Evolutionary conservation across 1,140 invertebrate species (phyloP).

Genomic region (Doryteuthis pealeii): DNA sequence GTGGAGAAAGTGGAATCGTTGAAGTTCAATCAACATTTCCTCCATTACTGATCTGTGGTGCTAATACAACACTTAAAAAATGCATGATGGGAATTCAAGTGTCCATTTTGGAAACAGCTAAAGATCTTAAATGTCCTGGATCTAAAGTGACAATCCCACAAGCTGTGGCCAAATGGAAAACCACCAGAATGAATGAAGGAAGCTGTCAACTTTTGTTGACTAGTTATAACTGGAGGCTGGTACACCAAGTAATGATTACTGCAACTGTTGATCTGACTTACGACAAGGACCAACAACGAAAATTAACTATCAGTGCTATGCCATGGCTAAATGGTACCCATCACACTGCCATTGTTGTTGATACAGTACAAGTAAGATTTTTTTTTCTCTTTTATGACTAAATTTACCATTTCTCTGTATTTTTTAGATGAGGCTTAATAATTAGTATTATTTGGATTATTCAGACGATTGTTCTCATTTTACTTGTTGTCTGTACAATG

Average conservation of each 20-base stretch:
- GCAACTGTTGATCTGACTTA: conserved; percentile 34
- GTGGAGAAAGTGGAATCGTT: conserved; percentile 7
- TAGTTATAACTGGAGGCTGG: conserved; percentile 22
- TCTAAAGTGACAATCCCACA: conserved; percentile 25
- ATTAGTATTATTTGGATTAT: too few species aligned
- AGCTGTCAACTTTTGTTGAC: conserved; percentile 24
- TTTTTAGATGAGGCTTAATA: too few species aligned
- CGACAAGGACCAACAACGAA: conserved; percentile 31
- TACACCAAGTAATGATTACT: conserved; percentile 24
- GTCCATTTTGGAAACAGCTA: not conserved
- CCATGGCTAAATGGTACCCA: too few species aligned
- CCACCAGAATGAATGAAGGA: not conserved
- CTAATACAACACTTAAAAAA: not conserved
- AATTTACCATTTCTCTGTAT: not conserved
- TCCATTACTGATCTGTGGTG: conserved; percentile 18
- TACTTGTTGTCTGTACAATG: too few species aligned
- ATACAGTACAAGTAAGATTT: not conserved
- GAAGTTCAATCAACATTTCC: conserved; percentile 20
- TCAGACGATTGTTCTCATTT: too few species aligned
- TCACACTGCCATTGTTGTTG: too few species aligned
- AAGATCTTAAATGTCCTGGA: not conserved
- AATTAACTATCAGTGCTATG: conserved; percentile 27
- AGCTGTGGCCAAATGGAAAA: conserved; percentile 23
- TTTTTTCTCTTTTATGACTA: not conserved
- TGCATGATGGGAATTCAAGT: not conserved